A percentile compares a stretch with the other conserved stretches of the same genome.
These are phyloP conservation scores for Philypnodon macrostomus DNA, from an alignment of 2,797 vertebrate genomes.

Conservation along the genomic window DNA sequence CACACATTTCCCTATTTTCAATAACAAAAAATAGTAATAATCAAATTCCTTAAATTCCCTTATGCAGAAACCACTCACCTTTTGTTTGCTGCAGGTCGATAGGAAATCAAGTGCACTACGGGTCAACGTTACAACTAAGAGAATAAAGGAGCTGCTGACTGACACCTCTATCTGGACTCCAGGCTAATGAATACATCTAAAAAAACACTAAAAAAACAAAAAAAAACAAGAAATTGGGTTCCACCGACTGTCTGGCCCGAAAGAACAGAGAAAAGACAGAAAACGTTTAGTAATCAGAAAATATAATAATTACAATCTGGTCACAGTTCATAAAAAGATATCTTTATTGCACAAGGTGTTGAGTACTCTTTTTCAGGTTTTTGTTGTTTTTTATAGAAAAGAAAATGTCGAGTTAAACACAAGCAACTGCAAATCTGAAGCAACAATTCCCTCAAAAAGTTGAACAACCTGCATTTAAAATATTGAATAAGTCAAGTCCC, in stretches of 20 bases:
- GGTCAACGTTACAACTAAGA: neutral
- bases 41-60: too few relatives aligned
- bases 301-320: constrained; percentile 54
- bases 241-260: neutral
- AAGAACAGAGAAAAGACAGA: neutral
- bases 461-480: constrained; percentile 73
- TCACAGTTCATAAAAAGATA: constrained; percentile 90
- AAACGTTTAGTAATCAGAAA: neutral
- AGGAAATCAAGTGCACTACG: neutral
- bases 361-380: constrained; percentile 87
- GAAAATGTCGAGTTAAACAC: constrained; percentile 97
- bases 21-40: too few relatives aligned
- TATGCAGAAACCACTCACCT: too few relatives aligned
- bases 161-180: neutral
- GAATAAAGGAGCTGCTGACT: neutral
- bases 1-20: too few relatives aligned
- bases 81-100: neutral
- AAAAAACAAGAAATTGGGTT: too few relatives aligned
- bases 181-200: too few relatives aligned
- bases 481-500: constrained; percentile 60
- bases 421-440: constrained; percentile 97
- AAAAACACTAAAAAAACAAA: too few relatives aligned
- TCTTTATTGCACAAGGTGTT: constrained; percentile 99
- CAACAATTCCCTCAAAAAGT: constrained; percentile 82
- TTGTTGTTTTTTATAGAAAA: constrained; percentile 87